Evolutionary conservation across 2,888 invertebrate genomes (phyloP).

Genomic region (Leptopilina drosophilae): DNA sequence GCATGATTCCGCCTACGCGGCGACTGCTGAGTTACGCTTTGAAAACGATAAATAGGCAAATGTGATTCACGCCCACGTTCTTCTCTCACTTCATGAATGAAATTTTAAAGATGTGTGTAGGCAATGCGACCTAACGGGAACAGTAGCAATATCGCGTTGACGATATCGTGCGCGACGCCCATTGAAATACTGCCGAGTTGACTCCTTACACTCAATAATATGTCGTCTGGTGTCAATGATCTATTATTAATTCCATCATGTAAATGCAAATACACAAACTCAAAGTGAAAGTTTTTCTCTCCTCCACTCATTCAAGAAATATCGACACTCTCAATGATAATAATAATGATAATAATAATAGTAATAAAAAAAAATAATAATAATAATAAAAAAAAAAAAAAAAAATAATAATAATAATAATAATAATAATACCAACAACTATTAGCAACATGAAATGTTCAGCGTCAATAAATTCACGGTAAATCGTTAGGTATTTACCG

Average conservation of each 20-base stretch:
- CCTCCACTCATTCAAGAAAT: too few species aligned
- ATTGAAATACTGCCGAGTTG: slow-evolving; percentile 65
- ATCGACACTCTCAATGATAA: too few species aligned
- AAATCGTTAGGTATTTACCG: too few species aligned
- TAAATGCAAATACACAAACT: background rate
- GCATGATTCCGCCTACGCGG: slow-evolving; percentile 58
- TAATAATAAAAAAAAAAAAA: too few species aligned
- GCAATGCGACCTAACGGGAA: slow-evolving; percentile 62
- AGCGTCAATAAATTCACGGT: too few species aligned
- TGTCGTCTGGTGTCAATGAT: background rate
- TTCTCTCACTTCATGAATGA: slow-evolving; percentile 64
- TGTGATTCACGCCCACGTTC: slow-evolving; percentile 66
- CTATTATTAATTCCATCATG: background rate
- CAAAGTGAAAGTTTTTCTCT: background rate
- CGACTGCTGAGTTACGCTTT: slow-evolving; percentile 60
- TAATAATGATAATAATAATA: too few species aligned
- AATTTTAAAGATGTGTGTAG: slow-evolving; percentile 62
- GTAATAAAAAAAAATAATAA: too few species aligned
- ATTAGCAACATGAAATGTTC: too few species aligned
- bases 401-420: too few species aligned
- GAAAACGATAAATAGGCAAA: slow-evolving; percentile 65
- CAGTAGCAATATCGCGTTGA: slow-evolving; percentile 61
- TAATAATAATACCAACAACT: too few species aligned
- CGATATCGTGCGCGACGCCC: slow-evolving; percentile 61
- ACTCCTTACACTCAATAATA: slow-evolving; percentile 48